Conservation (phyloP, 2,888 invertebrate genomes). For the Cinara cedri region DNA sequence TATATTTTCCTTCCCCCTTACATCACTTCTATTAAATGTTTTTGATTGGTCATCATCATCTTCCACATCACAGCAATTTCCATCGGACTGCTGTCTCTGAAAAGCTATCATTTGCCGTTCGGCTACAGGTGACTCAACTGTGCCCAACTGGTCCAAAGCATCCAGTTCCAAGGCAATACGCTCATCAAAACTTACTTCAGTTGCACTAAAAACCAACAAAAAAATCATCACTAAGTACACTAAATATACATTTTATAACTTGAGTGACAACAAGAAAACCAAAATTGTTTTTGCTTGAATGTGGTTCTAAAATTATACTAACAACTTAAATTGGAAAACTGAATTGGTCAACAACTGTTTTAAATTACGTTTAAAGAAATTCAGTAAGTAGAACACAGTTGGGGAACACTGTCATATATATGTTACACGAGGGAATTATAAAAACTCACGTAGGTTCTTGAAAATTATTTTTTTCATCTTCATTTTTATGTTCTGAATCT, state of each 20-base stretch:
- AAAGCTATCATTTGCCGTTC: slow-evolving; percentile 25
- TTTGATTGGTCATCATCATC: background rate
- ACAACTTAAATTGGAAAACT: background rate
- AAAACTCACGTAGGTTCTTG: slow-evolving; percentile 23
- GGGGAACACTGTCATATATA: too few relatives aligned
- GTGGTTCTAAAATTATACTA: too few relatives aligned
- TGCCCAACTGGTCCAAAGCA: slow-evolving; percentile 68
- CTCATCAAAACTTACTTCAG: slow-evolving; percentile 65
- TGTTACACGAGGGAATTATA: background rate
- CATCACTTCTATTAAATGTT: slow-evolving; percentile 86
- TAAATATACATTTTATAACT: background rate
- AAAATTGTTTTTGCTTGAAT: background rate
- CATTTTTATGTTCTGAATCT: slow-evolving; percentile 23
- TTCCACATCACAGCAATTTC: background rate
- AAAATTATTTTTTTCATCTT: slow-evolving; percentile 12
- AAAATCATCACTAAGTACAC: background rate
- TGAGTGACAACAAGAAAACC: background rate
- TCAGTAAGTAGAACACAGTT: background rate
- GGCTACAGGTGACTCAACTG: slow-evolving; percentile 61
- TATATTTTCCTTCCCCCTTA: slow-evolving; percentile 70
- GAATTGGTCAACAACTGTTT: background rate
- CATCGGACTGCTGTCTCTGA: background rate
- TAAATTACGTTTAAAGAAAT: background rate
- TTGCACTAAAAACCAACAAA: background rate
- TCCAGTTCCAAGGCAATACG: slow-evolving; percentile 70